Evolutionary conservation across 2,113 vertebrate genomes (phyloP).

Genomic region (Psilopsiagon aymara): DNA sequence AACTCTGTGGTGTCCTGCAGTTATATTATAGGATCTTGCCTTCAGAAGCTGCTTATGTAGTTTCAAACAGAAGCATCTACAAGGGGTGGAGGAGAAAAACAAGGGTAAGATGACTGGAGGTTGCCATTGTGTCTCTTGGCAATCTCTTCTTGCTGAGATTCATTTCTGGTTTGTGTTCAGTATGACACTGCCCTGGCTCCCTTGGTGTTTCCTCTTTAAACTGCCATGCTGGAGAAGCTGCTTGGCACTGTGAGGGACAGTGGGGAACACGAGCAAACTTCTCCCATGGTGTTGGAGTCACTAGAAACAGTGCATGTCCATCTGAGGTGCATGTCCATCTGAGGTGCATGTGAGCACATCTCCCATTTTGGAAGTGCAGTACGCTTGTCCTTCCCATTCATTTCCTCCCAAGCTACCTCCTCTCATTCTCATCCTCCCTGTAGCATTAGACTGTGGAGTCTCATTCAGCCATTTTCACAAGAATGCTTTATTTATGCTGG

Average conservation of each 20-base stretch:
- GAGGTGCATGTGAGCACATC: neutral
- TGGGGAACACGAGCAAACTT: neutral
- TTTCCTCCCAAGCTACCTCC: neutral
- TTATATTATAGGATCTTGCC: neutral
- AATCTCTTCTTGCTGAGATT: neutral
- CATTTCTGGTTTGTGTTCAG: neutral
- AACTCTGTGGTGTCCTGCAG: neutral
- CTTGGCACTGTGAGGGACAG: neutral
- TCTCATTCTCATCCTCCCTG: neutral
- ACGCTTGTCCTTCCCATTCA: neutral
- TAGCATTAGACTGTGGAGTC: neutral
- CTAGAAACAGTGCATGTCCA: neutral
- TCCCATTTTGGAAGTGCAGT: neutral
- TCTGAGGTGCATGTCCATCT: neutral
- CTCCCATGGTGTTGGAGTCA: neutral
- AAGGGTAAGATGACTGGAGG: neutral
- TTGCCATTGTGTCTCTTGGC: neutral
- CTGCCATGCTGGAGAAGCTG: neutral
- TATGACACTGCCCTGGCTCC: neutral
- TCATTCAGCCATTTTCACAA: neutral
- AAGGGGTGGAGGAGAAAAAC: neutral
- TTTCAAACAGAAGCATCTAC: neutral
- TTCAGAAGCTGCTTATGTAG: neutral
- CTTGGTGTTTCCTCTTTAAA: neutral
- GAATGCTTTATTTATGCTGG: neutral